These are phyloP conservation scores for Eleutherodactylus coqui DNA, from an alignment of 2,797 vertebrate genomes.

Conservation along the genomic window DNA sequence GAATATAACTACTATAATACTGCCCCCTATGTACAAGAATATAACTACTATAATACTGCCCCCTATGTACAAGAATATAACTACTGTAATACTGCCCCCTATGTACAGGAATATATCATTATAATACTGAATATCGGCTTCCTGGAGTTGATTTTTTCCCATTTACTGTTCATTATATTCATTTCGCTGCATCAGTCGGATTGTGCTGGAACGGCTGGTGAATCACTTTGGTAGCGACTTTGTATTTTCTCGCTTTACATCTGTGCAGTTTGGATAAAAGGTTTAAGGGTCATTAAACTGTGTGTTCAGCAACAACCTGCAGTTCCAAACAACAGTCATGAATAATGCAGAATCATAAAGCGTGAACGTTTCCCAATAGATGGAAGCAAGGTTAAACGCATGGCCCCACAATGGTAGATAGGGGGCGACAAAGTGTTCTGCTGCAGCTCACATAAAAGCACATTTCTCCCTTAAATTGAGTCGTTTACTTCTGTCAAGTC, in stretches of 20 bases:
- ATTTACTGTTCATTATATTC: neutral
- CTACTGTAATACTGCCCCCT: neutral
- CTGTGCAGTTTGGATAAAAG: constrained; percentile 41
- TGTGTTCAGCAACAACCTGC: constrained; percentile 25
- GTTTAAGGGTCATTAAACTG: constrained; percentile 56
- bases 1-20: constrained; percentile 2
- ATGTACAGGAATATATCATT: constrained; percentile 2
- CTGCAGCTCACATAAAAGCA: too few relatives aligned
- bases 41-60: constrained; percentile 9
- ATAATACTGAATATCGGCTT: too few relatives aligned
- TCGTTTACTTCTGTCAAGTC: too few relatives aligned
- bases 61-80: neutral
- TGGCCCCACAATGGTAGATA: neutral
- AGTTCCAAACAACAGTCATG: constrained; percentile 12
- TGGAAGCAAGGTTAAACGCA: constrained; percentile 9
- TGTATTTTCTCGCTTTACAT: constrained; percentile 20
- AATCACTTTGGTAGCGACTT: constrained; percentile 15
- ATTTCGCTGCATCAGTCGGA: constrained; percentile 40
- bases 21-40: neutral
- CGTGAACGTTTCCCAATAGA: constrained; percentile 13
- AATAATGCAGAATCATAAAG: constrained; percentile 21
- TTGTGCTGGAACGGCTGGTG: constrained; percentile 9
- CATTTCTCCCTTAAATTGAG: neutral
- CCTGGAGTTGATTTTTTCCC: neutral
- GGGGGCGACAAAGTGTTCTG: neutral